phyloP scores from a whole-genome alignment of 2,888 invertebrate species.

The Keiferia lycopersicella region DNA sequence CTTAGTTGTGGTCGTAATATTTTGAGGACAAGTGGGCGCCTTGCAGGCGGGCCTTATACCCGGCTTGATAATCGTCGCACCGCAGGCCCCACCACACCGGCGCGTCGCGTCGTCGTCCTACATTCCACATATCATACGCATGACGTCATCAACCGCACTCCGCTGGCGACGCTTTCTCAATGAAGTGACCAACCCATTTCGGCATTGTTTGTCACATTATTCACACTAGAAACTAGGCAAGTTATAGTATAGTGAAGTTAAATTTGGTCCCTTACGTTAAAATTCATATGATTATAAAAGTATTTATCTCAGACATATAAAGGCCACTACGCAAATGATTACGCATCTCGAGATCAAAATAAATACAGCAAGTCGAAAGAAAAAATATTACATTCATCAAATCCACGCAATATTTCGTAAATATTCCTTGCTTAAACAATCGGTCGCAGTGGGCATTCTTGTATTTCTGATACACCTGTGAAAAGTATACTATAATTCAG shows the following conservation, averaged over 20 bases:
- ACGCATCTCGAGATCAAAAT: neutral
- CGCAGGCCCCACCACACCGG: too few species aligned
- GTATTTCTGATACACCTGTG: conserved; percentile 70
- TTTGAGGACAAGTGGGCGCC: neutral
- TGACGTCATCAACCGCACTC: conserved; percentile 1
- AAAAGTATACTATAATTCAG: conserved; percentile 20
- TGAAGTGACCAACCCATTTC: neutral
- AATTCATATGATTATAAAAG: neutral
- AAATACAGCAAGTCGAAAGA: conserved; percentile 24
- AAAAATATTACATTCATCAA: conserved; percentile 59
- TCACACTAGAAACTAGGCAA: neutral
- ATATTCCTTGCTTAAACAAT: conserved; percentile 57
- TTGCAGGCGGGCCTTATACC: neutral
- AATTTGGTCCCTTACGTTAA: neutral
- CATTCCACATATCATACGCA: neutral
- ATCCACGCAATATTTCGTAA: conserved; percentile 66
- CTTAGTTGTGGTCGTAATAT: too few species aligned
- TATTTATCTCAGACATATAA: conserved; percentile 18
- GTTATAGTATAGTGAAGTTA: too few species aligned
- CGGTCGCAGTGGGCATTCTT: conserved; percentile 73
- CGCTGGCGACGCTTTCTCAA: neutral
- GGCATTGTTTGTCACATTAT: neutral
- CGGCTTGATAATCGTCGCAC: neutral
- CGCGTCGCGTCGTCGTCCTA: neutral
- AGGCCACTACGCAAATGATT: neutral